Evolutionary conservation across 2,888 invertebrate genomes (phyloP).

Genomic region (Himalopsyche kuldschensis): DNA sequence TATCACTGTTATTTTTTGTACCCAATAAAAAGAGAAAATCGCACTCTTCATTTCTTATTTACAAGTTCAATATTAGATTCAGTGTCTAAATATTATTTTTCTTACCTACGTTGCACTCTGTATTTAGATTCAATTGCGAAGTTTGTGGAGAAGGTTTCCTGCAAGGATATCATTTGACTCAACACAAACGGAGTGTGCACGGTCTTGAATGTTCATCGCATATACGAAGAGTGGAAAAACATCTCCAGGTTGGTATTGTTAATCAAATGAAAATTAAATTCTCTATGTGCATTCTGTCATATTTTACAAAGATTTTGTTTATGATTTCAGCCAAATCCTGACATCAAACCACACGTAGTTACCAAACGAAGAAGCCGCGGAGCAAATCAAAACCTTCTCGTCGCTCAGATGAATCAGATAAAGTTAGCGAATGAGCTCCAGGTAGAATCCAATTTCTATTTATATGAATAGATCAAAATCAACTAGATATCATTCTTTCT

Average conservation of each 20-base stretch:
- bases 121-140: constrained; percentile 54
- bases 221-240: constrained; percentile 46
- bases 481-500: too few species aligned
- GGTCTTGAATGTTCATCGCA: constrained; percentile 47
- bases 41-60: too few species aligned
- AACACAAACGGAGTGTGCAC: constrained; percentile 56
- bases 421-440: not conserved
- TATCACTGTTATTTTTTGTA: too few species aligned
- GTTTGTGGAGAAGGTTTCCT: constrained; percentile 59
- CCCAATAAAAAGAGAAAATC: too few species aligned
- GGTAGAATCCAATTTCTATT: not conserved
- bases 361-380: not conserved
- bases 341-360: not conserved
- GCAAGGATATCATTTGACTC: constrained; percentile 60
- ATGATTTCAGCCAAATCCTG: not conserved
- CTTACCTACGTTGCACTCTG: too few species aligned
- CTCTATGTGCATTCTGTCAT: too few species aligned
- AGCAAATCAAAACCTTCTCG: not conserved
- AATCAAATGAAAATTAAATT: too few species aligned
- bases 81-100: too few species aligned
- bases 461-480: not conserved
- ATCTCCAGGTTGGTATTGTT: constrained; percentile 8
- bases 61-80: too few species aligned
- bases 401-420: not conserved
- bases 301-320: not conserved